Base-by-base conservation (phyloP, 2,797 vertebrate genomes). In the Spinibarbus caldwelli region DNA sequence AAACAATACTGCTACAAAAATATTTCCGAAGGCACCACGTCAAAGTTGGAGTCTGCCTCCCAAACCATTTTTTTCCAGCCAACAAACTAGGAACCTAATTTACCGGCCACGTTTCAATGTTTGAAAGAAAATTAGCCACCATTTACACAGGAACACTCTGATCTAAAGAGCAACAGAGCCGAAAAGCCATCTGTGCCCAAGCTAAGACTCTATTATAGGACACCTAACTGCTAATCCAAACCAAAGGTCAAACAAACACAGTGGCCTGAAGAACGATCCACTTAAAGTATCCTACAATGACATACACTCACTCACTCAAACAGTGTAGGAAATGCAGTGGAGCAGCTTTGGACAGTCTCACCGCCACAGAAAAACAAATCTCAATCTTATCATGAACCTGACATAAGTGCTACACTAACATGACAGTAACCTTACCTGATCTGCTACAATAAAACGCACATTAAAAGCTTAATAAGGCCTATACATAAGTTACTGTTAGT, bases 171-270 rank as follows among this genome's bases (percentile, higher is more conserved):
- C 73, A 84, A 66, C 77, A 75, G 38, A 47, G 82, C 47, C 36
- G 8, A 81, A 11, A 38, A 84, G 45, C 85, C 26, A 83, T 85
- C 85, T 68, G 47, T 86, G 80, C 71, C 79, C 84, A 83, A 88
- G 87, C 88, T 78, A 82, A 82, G 68, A 62, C 73, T 43, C 41
- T 83, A 64, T 86, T 43, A 26, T 59, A 78, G 85, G 59, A 86
- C 36, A 43, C 38, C 73, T 71, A 78, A 81, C 52, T 83, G 76
- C 81, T 89, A 85, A 87, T 85, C 85, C 71, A 76, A 70, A 89
- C 66, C 66, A 87, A 85, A 85, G 86, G 88, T 90, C 86, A 89
- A 88, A 85, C 49, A 86, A 85, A 79, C 88, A 84, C 52, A 78
- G 34, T 54, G 54, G 78, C 67, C 57, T 72, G 47, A 85, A 77